Conservation (phyloP, 1,140 invertebrate genomes). For the Pantala flavescens region DNA sequence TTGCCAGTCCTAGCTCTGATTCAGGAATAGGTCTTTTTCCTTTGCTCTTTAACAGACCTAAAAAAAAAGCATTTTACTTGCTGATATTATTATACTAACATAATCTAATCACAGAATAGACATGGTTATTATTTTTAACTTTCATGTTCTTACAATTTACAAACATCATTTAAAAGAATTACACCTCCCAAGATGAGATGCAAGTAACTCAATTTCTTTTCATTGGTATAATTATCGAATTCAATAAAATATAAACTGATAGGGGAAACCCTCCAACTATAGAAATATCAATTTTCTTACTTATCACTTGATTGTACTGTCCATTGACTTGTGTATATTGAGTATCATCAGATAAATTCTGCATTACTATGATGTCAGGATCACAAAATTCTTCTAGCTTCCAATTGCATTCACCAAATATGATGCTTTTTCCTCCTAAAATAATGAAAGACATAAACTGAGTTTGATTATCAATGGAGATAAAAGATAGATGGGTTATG, state of each 20-base stretch:
- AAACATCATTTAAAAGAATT: neutral
- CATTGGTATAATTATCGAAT: too few species aligned
- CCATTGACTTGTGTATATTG: constrained; percentile 37
- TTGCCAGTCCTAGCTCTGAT: constrained; percentile 53
- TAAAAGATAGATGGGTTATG: too few species aligned
- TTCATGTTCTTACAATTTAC: neutral
- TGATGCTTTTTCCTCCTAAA: constrained; percentile 29
- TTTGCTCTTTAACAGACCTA: constrained; percentile 37
- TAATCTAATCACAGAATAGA: too few species aligned
- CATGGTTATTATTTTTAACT: too few species aligned
- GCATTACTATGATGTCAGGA: constrained; percentile 38
- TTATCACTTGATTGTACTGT: constrained; percentile 35
- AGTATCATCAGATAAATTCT: constrained; percentile 31
- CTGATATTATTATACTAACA: too few species aligned
- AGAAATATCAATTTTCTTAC: constrained; percentile 24
- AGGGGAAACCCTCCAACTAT: too few species aligned
- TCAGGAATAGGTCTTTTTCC: constrained; percentile 48
- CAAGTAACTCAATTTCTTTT: too few species aligned
- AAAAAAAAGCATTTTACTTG: constrained; percentile 19
- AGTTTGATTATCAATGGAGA: too few species aligned
- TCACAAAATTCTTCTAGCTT: constrained; percentile 37
- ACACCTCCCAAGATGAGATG: too few species aligned
- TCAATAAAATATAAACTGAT: too few species aligned
- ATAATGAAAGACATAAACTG: neutral
- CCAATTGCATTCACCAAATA: constrained; percentile 37